Percentiles rank a stretch among this genome's conserved stretches.
phyloP scores from a whole-genome alignment of 2,888 invertebrate genomes.

The Perizoma affinitatum region DNA sequence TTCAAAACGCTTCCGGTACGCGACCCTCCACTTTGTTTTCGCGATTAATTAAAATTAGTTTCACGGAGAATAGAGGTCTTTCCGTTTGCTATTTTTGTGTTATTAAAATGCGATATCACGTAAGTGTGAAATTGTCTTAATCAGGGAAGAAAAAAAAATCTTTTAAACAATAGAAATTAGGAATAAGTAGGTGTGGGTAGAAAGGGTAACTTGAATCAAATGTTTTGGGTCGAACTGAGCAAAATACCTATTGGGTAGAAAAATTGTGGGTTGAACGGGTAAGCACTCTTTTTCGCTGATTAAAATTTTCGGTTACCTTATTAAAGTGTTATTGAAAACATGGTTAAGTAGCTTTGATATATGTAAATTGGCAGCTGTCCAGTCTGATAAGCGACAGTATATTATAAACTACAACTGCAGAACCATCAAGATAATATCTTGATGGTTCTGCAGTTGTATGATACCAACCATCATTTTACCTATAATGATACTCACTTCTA shows the following conservation, averaged over 20 bases:
- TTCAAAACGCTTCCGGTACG: constrained; percentile 61
- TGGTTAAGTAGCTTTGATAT: constrained; percentile 1
- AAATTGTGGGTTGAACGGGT: too few species aligned
- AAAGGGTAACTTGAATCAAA: too few species aligned
- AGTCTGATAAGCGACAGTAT: background rate
- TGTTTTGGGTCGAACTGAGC: too few species aligned
- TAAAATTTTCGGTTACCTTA: constrained; percentile 8
- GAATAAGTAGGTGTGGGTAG: too few species aligned
- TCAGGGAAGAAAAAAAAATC: too few species aligned
- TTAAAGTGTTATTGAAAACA: constrained; percentile 10
- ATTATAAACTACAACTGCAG: background rate
- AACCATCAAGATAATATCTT: background rate
- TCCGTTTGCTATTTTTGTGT: constrained; percentile 46
- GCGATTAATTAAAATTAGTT: constrained; percentile 78
- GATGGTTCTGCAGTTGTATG: too few species aligned
- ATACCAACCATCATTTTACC: too few species aligned
- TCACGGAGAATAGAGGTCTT: constrained; percentile 50
- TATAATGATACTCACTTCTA: too few species aligned
- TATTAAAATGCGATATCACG: constrained; percentile 44
- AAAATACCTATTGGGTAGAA: too few species aligned
- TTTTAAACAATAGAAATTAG: too few species aligned
- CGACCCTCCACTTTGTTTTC: constrained; percentile 67
- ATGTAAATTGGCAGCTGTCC: constrained; percentile 3
- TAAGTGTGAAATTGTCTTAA: constrained; percentile 37
- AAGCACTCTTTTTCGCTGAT: constrained; percentile 1